Conservation (phyloP, 2,888 invertebrate species). For the Eudasyphora cyanicolor region DNA sequence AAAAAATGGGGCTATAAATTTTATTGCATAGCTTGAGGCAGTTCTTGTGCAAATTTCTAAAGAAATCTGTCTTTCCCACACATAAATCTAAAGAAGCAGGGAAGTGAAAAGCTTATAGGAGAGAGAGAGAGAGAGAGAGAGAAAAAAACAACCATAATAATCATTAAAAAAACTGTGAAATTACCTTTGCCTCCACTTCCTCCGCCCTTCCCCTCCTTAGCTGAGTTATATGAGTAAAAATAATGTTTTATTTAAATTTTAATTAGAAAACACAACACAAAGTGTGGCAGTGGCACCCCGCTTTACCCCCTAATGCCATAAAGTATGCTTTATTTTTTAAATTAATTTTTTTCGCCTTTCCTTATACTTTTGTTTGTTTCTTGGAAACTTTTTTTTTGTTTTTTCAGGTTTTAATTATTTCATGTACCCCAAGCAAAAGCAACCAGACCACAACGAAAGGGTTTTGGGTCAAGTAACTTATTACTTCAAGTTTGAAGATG, state of each 20-base stretch:
- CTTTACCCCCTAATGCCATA: neutral
- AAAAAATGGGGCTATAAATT: constrained; percentile 76
- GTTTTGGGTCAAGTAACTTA: constrained; percentile 57
- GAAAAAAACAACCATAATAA: constrained; percentile 13
- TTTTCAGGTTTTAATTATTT: constrained; percentile 22
- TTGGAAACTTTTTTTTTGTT: neutral
- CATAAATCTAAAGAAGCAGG: neutral
- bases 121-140: no score
- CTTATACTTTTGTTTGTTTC: neutral
- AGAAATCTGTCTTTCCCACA: neutral
- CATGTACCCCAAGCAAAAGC: neutral
- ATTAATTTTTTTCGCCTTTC: no score
- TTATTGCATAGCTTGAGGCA: no score
- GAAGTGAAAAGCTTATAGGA: neutral
- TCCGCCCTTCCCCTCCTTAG: neutral
- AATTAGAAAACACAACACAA: constrained; percentile 22
- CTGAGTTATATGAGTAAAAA: neutral
- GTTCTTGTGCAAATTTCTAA: no score
- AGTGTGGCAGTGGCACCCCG: neutral
- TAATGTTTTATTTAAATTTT: constrained; percentile 35
- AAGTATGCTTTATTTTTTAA: constrained; percentile 30
- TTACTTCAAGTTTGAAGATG: constrained; percentile 40
- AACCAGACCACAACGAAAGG: constrained; percentile 17
- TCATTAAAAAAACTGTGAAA: constrained; percentile 30
- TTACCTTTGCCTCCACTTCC: neutral